These are phyloP conservation scores for Odontocerum albicorne DNA, from an alignment of 2,888 invertebrate species.

Conservation along the genomic window DNA sequence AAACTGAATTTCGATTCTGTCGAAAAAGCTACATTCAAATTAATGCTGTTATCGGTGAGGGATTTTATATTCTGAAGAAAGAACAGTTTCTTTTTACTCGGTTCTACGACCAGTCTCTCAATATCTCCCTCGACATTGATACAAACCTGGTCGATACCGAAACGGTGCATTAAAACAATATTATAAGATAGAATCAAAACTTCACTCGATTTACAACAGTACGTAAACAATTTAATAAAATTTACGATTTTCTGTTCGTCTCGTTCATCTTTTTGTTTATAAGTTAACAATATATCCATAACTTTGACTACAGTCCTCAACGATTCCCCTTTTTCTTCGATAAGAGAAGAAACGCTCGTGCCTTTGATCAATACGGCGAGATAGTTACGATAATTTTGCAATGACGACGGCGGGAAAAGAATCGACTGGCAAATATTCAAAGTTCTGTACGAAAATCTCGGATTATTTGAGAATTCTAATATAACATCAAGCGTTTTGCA, in stretches of 20 bases:
- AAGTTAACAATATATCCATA: constrained; percentile 49
- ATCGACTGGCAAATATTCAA: constrained; percentile 34
- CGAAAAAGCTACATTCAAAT: constrained; percentile 48
- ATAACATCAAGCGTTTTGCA: constrained; percentile 22
- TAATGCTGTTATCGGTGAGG: constrained; percentile 47
- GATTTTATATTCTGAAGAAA: constrained; percentile 45
- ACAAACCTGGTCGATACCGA: constrained; percentile 49
- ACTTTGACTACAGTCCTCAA: constrained; percentile 53
- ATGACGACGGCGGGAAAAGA: constrained; percentile 43
- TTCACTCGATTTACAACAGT: constrained; percentile 47
- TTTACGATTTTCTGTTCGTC: constrained; percentile 45
- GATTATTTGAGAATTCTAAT: constrained; percentile 23
- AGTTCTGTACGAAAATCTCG: constrained; percentile 17
- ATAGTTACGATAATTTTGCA: constrained; percentile 26
- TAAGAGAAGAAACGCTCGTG: constrained; percentile 37
- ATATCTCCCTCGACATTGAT: constrained; percentile 47
- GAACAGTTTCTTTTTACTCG: constrained; percentile 34
- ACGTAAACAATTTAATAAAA: constrained; percentile 50
- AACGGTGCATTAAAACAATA: constrained; percentile 46
- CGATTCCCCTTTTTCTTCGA: constrained; percentile 51
- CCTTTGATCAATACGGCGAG: constrained; percentile 17
- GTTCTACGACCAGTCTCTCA: constrained; percentile 43
- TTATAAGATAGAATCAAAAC: constrained; percentile 52
- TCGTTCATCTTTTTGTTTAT: constrained; percentile 41
- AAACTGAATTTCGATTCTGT: constrained; percentile 50